Evolutionary conservation across 2,888 invertebrate species (phyloP).

Genomic region (Thalpophila matura): DNA sequence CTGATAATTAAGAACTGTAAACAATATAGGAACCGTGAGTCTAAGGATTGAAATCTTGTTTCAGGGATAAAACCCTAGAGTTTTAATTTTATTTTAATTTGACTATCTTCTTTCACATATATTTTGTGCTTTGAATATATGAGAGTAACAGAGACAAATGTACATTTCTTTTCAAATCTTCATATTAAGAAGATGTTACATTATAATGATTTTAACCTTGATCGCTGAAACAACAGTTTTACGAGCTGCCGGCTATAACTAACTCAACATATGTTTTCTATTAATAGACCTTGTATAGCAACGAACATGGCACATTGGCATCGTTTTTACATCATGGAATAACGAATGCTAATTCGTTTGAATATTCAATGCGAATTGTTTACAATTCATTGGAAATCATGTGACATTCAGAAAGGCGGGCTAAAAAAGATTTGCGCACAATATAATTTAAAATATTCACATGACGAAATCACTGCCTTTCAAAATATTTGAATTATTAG

Average conservation of each 20-base stretch:
- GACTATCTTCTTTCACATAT: background rate
- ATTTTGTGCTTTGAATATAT: background rate
- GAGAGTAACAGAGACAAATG: background rate
- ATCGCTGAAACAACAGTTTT: conserved; percentile 60
- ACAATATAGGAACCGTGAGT: background rate
- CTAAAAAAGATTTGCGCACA: conserved; percentile 1
- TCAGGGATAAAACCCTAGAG: background rate
- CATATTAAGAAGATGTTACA: background rate
- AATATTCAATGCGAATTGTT: conserved; percentile 36
- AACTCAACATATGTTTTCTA: conserved; percentile 56
- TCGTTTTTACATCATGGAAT: conserved; percentile 33
- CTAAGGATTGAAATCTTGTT: background rate
- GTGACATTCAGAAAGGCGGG: conserved; percentile 13
- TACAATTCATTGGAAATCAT: conserved; percentile 18
- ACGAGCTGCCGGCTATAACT: conserved; percentile 54
- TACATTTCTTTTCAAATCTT: background rate
- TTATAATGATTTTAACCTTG: conserved; percentile 61
- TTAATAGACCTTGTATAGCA: conserved; percentile 40
- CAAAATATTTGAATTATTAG: background rate
- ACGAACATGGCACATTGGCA: conserved; percentile 43
- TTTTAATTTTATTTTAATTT: too few species aligned
- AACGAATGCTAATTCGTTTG: conserved; percentile 31
- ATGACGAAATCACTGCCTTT: conserved; percentile 12
- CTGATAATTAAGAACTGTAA: background rate
- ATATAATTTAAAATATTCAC: conserved; percentile 11